A percentile compares a stretch with the other conserved stretches of the same genome.
phyloP scores from a whole-genome alignment of 2,113 vertebrate genomes.

The Perca flavescens region DNA sequence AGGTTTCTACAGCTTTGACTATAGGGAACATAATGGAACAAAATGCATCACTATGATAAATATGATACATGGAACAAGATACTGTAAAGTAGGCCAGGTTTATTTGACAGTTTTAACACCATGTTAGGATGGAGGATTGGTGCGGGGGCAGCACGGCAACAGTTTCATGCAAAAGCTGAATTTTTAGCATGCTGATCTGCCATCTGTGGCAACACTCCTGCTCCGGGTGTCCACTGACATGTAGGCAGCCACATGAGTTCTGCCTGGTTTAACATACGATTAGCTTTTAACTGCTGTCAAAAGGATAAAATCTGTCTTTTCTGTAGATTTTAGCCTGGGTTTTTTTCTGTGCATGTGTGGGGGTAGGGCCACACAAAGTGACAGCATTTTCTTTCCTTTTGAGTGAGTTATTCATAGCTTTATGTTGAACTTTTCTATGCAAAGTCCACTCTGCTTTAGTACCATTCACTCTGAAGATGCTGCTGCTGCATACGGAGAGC shows the following conservation, averaged over 20 bases:
- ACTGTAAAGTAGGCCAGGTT: conserved; percentile 24
- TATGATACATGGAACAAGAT: not conserved
- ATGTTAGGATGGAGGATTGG: conserved; percentile 49
- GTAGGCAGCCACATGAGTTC: conserved; percentile 52
- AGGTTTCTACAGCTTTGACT: not conserved
- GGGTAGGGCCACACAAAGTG: conserved; percentile 28
- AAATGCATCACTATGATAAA: not conserved
- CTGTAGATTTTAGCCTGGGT: not conserved
- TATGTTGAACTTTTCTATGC: conserved; percentile 44
- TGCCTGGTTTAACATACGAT: conserved; percentile 23
- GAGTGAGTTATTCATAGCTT: conserved; percentile 67
- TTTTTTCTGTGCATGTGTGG: conserved; percentile 38
- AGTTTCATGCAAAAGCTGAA: conserved; percentile 56
- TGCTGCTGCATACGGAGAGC: conserved; percentile 10
- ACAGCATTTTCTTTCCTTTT: conserved; percentile 29
- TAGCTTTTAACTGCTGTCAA: not conserved
- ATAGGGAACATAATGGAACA: not conserved
- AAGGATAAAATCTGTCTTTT: not conserved
- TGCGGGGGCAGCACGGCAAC: conserved; percentile 65
- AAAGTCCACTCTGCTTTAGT: conserved; percentile 49
- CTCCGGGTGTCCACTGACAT: conserved; percentile 48
- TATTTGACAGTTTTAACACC: conserved; percentile 28
- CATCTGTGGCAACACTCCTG: conserved; percentile 71
- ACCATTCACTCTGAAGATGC: conserved; percentile 43
- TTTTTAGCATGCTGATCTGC: conserved; percentile 69